Evolutionary conservation across 2,113 vertebrate species (phyloP), one percentile per base, ranked within the genome.

Genomic region (Microtus montanus): DNA sequence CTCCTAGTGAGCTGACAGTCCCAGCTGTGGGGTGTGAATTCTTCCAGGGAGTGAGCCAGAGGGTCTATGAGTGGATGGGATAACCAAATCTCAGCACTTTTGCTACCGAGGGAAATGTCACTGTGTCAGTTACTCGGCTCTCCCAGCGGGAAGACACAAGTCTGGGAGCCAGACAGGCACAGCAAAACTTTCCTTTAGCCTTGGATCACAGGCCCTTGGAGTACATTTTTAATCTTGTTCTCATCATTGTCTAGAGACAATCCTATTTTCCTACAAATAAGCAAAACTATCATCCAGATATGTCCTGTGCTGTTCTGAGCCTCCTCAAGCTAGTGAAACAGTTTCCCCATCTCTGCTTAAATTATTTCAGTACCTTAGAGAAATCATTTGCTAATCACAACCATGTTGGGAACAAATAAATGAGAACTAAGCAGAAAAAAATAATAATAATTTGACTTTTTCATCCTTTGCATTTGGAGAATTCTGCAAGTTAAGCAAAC

Each of bases 371-470:
- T 87, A 83, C 41, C 54, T 70, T 61, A 85, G 90, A 33, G 44
- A 64, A 35, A 93, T 41, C 88, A 33, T 58, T 74, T 79, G 64
- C 94, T 93, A 61, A 77, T 90, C 52, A 91, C 15, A 87, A 94
- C 54, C 54, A 95, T 28, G 28, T 82, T 84, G 33, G 12, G 41
- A 94, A 9, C 7, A 96, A 79, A 84, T 95, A 49, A 91, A 96
- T 70, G 33, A 94, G 17, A 0, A 33, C 58, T 68, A 0, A 94
- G 80, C 88, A 96, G 54, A 35, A 90, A 33, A 33, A 41, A 87
- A 93, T 52, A 35, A 68, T 94, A 87, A 35, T 96, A 95, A 95
- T 82, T 52, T 91, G 30, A 71, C 44, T 33, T 90, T 87, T 87
- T 86, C 3, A 28, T 89, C 14, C 52, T 96, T 96, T 85, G 63